A percentile compares a stretch with the other conserved stretches of the same genome.
These are phyloP conservation scores for Anisognathus igniventris DNA, from an alignment of 2,797 vertebrate genomes.

Conservation along the genomic window DNA sequence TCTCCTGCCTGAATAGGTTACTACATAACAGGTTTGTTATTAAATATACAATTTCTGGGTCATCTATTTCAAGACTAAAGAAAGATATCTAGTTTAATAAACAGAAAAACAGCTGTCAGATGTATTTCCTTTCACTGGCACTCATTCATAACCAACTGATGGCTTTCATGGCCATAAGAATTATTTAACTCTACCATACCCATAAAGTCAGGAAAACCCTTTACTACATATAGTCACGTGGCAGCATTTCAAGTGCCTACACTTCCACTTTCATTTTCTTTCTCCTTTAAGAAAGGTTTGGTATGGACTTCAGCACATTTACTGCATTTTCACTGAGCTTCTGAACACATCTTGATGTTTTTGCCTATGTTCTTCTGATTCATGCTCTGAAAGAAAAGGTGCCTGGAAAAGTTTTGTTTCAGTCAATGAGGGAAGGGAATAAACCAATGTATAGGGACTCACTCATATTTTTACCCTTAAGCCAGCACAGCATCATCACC, in stretches of 20 bases:
- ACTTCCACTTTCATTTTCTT: slow-evolving; percentile 30
- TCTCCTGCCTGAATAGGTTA: slow-evolving; percentile 36
- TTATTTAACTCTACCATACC: slow-evolving; percentile 27
- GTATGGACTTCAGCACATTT: accelerated
- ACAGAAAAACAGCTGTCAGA: slow-evolving; percentile 61
- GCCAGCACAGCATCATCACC: background rate
- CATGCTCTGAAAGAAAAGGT: background rate
- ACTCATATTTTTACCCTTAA: background rate
- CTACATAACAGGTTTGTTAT: slow-evolving; percentile 55
- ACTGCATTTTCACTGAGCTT: background rate
- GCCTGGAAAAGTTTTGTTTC: background rate
- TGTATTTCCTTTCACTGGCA: slow-evolving; percentile 56
- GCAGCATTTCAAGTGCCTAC: background rate
- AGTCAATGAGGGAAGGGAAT: background rate
- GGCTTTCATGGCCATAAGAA: background rate
- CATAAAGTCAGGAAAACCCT: background rate
- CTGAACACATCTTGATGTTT: background rate
- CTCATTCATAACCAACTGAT: slow-evolving; percentile 49
- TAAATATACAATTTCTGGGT: slow-evolving; percentile 59
- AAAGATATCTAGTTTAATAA: slow-evolving; percentile 40
- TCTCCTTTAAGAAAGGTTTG: background rate
- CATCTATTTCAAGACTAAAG: slow-evolving; percentile 56
- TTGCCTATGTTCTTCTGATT: background rate
- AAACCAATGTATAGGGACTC: background rate
- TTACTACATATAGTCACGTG: background rate